Evolutionary conservation across 2,797 vertebrate genomes (phyloP), one percentile per base, ranked within the genome.

Genomic region (Paratrypauchen microcephalus): DNA sequence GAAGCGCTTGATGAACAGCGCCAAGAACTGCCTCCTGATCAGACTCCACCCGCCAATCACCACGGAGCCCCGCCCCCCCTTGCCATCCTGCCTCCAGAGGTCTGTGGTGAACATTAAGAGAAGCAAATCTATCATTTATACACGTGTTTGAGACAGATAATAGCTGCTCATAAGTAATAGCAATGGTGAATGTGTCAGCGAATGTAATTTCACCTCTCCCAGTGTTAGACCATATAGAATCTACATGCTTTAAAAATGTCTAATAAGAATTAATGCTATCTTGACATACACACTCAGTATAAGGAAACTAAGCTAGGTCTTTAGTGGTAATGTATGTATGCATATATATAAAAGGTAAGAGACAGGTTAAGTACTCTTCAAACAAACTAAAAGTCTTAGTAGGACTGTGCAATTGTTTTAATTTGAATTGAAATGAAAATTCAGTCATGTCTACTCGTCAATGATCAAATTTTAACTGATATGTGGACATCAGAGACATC

Each of bases 1-100:
- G 83, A 99, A 92, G 69, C 98, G 95, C 84, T 99, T 99, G 95
- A 97, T 95, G 75, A 98, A 92, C 75, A 99, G 93, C 5, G 98
- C 96, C 77, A 94, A 84, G 83, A 99, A 98, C 91, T 99, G 97
- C 75, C 95, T 95, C 73, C 94, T 93, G 70, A 95, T 96, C 77
- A 99, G 94, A 65, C 93, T 87, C 95, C 95, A 95, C 64, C 96
- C 97, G 1, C 90, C 95, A 89, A 99, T 88, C 76, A 95, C 93
- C 59, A 81, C 83, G 24, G 96, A 97, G 47, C 97, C 96, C 89
- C 93, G 96, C 74, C 97, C 97, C 1, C 93, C 94, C 68, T 92
- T 70, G 21, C 91, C 91, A 56, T 78, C 85, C 75, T 58, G 92
- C 84, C 76, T 94, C 89, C 94, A 88, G 2, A 72, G 55, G 74